These are phyloP conservation scores for Pristionchus japonicus DNA, from an alignment of 2,888 invertebrate genomes.

Conservation along the genomic window DNA sequence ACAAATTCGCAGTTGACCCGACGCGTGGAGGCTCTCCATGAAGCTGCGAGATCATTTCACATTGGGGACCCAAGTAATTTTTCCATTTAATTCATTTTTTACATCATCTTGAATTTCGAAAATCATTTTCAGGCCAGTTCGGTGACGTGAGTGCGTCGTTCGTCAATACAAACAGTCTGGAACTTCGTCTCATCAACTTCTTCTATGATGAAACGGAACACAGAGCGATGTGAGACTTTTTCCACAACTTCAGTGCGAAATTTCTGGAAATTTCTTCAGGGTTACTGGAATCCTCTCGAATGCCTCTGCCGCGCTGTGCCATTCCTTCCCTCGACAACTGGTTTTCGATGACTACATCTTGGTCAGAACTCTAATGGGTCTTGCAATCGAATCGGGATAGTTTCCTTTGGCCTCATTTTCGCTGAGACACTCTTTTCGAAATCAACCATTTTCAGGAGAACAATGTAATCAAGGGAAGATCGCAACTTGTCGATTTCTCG, in stretches of 20 bases:
- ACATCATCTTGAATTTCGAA: neutral
- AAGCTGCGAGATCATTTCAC: neutral
- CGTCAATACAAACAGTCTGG: neutral
- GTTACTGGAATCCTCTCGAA: neutral
- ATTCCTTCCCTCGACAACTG: neutral
- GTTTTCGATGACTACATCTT: neutral
- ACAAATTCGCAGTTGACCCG: neutral
- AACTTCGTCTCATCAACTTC: conserved; percentile 2
- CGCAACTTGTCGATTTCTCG: neutral
- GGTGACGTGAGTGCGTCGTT: neutral
- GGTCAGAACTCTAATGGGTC: neutral
- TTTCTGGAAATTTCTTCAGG: neutral
- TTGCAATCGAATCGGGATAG: too few relatives aligned
- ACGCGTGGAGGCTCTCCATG: neutral
- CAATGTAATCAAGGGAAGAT: neutral
- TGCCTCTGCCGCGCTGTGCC: neutral
- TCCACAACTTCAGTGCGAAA: neutral
- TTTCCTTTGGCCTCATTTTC: neutral
- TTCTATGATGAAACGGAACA: neutral
- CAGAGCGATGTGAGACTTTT: neutral
- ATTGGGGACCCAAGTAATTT: neutral
- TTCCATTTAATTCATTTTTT: neutral
- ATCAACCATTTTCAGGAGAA: neutral
- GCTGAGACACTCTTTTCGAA: neutral
- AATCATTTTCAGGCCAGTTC: neutral